phyloP scores from a whole-genome alignment of 2,888 invertebrate genomes.

The Heliconius ethilla region DNA sequence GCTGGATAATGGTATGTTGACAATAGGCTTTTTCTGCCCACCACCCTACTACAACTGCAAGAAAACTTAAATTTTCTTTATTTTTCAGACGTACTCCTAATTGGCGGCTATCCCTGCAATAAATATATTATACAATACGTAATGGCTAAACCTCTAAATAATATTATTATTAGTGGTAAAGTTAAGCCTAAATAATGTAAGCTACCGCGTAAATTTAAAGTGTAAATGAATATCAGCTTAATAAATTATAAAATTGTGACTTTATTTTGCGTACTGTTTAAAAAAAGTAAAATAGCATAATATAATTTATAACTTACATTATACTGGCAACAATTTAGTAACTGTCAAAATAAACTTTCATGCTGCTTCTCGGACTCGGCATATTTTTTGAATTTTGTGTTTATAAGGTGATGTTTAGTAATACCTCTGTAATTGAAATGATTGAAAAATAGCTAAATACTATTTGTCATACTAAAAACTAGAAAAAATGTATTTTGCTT shows the following conservation, averaged over 20 bases:
- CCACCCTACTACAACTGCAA: background rate
- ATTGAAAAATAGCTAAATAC: background rate
- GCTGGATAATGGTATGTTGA: too few relatives aligned
- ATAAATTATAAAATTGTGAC: background rate
- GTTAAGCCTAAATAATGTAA: background rate
- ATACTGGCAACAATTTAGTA: background rate
- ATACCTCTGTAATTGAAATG: background rate
- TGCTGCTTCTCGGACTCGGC: background rate
- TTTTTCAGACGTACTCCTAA: constrained; percentile 44
- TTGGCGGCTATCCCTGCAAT: constrained; percentile 32
- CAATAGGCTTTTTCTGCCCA: background rate
- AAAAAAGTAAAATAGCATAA: background rate
- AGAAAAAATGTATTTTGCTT: background rate
- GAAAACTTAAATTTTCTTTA: background rate
- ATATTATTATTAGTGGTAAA: too few relatives aligned
- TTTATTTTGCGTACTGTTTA: background rate
- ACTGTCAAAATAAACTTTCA: background rate
- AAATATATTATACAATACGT: background rate
- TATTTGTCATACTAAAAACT: background rate
- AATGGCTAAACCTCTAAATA: too few relatives aligned
- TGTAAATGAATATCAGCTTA: background rate
- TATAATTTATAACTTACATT: background rate
- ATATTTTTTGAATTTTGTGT: background rate
- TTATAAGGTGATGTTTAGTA: background rate
- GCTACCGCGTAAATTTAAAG: background rate